Evolutionary conservation across 2,888 invertebrate species (phyloP), one percentile per base, ranked within the genome.

Genomic region (Julus scandinavius): DNA sequence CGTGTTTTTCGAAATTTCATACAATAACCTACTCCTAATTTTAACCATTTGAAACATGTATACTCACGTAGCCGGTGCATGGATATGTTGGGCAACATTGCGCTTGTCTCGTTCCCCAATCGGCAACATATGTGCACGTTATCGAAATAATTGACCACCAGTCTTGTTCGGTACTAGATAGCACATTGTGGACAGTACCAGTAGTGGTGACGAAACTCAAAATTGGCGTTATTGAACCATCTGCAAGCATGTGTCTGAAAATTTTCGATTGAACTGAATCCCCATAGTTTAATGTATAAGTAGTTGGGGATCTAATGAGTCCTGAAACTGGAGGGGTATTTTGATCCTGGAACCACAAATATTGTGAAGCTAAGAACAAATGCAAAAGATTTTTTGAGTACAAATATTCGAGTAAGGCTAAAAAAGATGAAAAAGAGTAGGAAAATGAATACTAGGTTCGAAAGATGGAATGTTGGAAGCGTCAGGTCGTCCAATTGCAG

Each of bases 31-130:
- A n/a, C n/a, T n/a, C n/a, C n/a, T n/a, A n/a, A n/a, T 54, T 15
- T 54, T 54, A 54, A 54, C 54, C 4, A 54, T 15, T 54, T 54
- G 17, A 5, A 63, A 63, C 17, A 63, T 11, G n/a, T 29, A 20
- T 29, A 72, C 72, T 72, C 72, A 72, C 72, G 29, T 72, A 72
- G 29, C 72, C 72, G 9, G 72, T 72, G 72, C 72, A 72, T 9
- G 72, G 72, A 72, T 72, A 72, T 29, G 7, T 20, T 5, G 6
- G 6, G 29, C 72, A 72, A 7, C 72, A 72, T 1, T 0, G 7
- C 7, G 72, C 72, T 72, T 17, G 3, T 72, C 20, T 72, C 29
- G 29, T 9, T 72, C 7, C 29, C 72, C 72, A 72, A 29, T 20
- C 29, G 29, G 0, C 72, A 29, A 2, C 11, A 20, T 1, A 6